These are phyloP conservation scores for Papilio machaon DNA, from an alignment of 1,140 invertebrate species.

Conservation along the genomic window DNA sequence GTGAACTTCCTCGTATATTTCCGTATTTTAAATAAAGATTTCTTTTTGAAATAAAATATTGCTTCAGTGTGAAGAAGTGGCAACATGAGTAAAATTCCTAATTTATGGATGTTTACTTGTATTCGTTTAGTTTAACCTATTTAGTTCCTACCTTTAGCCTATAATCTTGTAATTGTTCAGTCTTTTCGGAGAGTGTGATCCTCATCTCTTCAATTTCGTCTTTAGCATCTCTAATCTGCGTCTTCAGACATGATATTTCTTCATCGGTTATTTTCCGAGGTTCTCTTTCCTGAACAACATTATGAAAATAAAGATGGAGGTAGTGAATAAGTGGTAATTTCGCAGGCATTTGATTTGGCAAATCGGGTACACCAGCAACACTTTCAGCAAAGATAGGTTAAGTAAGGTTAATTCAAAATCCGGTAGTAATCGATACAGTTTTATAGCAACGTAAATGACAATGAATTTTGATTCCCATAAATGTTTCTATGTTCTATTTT, in stretches of 20 bases:
- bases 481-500: no score
- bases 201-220: conserved; percentile 86
- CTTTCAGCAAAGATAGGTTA: no score
- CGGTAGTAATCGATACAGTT: no score
- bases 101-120: background rate
- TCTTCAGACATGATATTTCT: conserved; percentile 57
- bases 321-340: background rate
- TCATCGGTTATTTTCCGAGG: conserved; percentile 54
- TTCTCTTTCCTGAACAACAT: conserved; percentile 48
- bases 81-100: background rate
- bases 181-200: conserved; percentile 85
- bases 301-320: background rate
- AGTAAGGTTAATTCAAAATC: no score
- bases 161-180: conserved; percentile 87
- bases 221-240: conserved; percentile 83
- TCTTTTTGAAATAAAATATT: background rate
- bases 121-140: background rate
- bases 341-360: no score
- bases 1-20: background rate
- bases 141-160: conserved; percentile 83
- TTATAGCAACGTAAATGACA: no score
- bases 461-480: no score
- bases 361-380: no score
- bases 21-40: no score
- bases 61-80: background rate